Evolutionary conservation across 2,113 vertebrate species (phyloP).

Genomic region (Pterocles gutturalis): DNA sequence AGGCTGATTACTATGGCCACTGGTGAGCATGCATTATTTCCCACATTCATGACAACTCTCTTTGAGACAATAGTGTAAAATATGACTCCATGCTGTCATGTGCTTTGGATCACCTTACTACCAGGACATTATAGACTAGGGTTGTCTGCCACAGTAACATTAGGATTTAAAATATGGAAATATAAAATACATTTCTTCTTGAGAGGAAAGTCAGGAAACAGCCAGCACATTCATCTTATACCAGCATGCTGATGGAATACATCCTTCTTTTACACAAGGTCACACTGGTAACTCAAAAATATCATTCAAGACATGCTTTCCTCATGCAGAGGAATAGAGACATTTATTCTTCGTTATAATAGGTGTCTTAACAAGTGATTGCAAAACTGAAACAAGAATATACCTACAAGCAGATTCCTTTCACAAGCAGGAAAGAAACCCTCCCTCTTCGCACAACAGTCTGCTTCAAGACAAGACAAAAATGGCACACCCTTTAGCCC

Average conservation of each 20-base stretch:
- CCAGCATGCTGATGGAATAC: background rate
- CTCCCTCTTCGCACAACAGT: background rate
- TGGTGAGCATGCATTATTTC: background rate
- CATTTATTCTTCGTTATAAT: background rate
- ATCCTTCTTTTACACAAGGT: background rate
- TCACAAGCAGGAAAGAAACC: background rate
- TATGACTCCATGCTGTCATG: background rate
- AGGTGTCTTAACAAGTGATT: background rate
- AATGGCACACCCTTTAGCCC: background rate
- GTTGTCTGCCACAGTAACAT: background rate
- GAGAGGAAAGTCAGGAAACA: background rate
- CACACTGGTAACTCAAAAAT: background rate
- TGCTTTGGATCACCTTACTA: background rate
- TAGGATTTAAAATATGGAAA: background rate
- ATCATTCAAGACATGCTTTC: background rate
- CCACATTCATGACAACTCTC: background rate
- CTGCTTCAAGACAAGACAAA: background rate
- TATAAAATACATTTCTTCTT: background rate
- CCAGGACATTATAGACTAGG: background rate
- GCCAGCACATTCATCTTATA: background rate
- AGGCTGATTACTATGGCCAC: background rate
- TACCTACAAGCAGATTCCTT: background rate
- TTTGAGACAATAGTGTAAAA: background rate
- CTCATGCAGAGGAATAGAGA: background rate
- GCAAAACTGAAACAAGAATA: background rate